Evolutionary conservation across 2,888 invertebrate species (phyloP), one percentile per base, ranked within the genome.

Genomic region (Ormyrus nitidulus): DNA sequence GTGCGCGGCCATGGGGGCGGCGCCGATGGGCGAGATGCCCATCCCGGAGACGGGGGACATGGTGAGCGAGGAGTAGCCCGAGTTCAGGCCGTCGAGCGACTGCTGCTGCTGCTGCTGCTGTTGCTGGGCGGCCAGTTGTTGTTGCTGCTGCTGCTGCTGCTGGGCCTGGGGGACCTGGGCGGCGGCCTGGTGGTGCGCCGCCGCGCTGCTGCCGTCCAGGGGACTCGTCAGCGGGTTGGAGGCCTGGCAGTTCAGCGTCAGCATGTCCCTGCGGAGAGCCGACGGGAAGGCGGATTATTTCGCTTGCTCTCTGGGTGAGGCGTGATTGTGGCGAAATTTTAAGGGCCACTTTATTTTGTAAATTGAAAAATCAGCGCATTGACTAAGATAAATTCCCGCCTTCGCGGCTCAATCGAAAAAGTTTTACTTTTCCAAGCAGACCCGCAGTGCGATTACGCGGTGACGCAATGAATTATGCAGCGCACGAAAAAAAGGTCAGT

Each of bases 41-140:
- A 90, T 88, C 62, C 88, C 87, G 53, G 89, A 82, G 66, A 84
- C 84, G 46, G 90, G 90, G 19, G 90, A 88, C 85, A 90, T 89
- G 5, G 89, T 87, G 8, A 89, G 83, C 82, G 87, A 89, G 13
- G 90, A 88, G 79, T 89, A 89, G 44, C 86, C 86, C 44, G 90
- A 87, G 61, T 90, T 89, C 44, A 90, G 83, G 19, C 86, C 85
- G 5, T 66, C 68, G 10, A 74, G 19, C 7, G 80, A 74, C 34
- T 70, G 64, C 34, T 69, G 74, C 11, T 64, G 69, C 9, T 76
- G 77, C 11, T 74, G 77, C 2, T 65, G 77, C 11, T 74, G 77
- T 0, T 65, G 77, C 19, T 76, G 79, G 46, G 66, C 75, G 34
- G 34, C 11, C 4, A 77, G 61, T 11, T 64, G 69, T 6, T 54